Base-by-base conservation (phyloP, 2,797 vertebrate genomes). In the Hoplostethus atlanticus region DNA sequence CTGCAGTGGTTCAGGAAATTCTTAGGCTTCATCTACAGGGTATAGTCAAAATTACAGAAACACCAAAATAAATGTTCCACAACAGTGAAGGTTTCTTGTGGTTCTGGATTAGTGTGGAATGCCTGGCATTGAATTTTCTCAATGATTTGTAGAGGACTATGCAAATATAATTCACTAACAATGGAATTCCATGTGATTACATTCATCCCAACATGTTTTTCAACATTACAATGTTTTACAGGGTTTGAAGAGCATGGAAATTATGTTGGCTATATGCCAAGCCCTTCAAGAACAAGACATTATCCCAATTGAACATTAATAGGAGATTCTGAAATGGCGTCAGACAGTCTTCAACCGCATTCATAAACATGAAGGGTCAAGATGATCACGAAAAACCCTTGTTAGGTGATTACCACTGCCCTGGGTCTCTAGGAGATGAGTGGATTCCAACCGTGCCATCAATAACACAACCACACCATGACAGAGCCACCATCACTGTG, bases 311-410 rank as follows among this genome's bases (percentile, higher is more conserved):
- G n/a, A 36, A 2, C 38, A 52, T 13, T 25, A 42, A 46, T 9
- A 64, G 30, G 47, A 51, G 46, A 34, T 64, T 17, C 11, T 52
- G 61, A 25, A 48, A 51, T 17, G 8, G 9, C 30, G 30, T 36
- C 30, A 5, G 21, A 62, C 6, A 9, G 3, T 56, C 53, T 16
- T 56, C 53, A 56, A 34, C 6, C 40, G 4, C 58, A 13, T 21
- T 62, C 59, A 62, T 31, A 48, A 56, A 51, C 52, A 74, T 4
- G 10, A 55, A 54, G 12, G 59, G 30, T 40, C 57, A 70, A 64
- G 5, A 30, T 3, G 17, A 54, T 31, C 34, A 55, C 21, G 17
- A 5, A 50, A 70, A 52, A 25, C 13, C 17, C 21, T 42, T 64
- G 10, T 30, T 40, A 21, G 17, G 15, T 10, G n/a, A 25, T 46